Evolutionary conservation across 2,797 vertebrate species (phyloP).

Genomic region (Nannoperca obscura): DNA sequence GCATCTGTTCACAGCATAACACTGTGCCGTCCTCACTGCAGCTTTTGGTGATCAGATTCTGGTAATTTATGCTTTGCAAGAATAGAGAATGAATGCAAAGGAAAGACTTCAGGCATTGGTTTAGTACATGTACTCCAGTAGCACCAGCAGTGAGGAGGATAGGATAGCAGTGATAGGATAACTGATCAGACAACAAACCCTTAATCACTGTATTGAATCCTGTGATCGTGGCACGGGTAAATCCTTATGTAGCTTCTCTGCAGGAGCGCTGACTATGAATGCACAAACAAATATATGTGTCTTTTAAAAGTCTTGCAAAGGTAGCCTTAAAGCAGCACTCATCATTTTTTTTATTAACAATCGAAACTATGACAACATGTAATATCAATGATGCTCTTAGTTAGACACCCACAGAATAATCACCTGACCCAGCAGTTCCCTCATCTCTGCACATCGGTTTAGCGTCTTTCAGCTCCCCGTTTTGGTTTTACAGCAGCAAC

Average conservation of each 20-base stretch:
- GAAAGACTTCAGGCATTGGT: background rate
- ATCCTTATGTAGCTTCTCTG: background rate
- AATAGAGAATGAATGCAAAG: background rate
- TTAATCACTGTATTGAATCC: background rate
- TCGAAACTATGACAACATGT: too few species aligned
- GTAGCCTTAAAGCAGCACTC: background rate
- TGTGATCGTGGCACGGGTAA: background rate
- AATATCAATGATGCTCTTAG: background rate
- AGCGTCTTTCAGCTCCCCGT: background rate
- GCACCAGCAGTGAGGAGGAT: background rate
- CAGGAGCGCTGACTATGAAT: background rate
- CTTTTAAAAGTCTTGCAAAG: background rate
- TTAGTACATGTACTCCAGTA: background rate
- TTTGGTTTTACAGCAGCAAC: background rate
- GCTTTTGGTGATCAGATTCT: background rate
- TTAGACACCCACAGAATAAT: background rate
- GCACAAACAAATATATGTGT: too few species aligned
- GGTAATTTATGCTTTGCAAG: background rate
- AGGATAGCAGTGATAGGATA: background rate
- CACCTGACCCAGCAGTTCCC: background rate
- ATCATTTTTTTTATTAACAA: background rate
- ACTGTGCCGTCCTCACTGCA: background rate
- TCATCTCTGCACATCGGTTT: background rate
- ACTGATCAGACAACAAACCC: conserved; percentile 4
- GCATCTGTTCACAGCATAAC: background rate